These are phyloP conservation scores for Melanerpes formicivorus DNA, from an alignment of 2,113 vertebrate genomes.

Conservation along the genomic window DNA sequence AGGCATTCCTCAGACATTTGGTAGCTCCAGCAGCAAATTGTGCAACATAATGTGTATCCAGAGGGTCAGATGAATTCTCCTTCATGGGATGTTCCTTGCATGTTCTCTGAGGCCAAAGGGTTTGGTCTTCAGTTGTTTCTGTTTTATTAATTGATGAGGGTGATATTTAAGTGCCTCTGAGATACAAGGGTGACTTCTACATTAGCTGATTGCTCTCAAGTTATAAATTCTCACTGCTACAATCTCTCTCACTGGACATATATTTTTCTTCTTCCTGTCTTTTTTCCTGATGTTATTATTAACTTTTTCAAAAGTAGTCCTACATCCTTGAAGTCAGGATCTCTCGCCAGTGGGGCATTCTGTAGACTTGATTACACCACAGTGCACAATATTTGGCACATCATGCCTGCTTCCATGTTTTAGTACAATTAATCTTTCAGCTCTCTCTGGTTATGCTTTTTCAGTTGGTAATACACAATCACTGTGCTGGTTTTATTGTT, in stretches of 20 bases:
- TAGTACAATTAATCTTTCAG: not conserved
- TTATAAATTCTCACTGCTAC: not conserved
- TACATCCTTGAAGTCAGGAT: not conserved
- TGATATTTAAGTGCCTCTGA: constrained; percentile 37
- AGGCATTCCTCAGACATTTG: not conserved
- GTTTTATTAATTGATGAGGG: constrained; percentile 22
- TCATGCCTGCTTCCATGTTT: not conserved
- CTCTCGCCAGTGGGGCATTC: not conserved
- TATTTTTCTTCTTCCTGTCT: not conserved
- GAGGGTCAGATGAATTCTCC: not conserved
- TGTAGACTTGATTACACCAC: not conserved
- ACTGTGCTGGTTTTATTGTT: not conserved
- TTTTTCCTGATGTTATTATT: not conserved
- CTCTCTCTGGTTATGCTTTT: not conserved
- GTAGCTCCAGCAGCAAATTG: not conserved
- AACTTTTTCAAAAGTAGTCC: not conserved
- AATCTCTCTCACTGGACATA: not conserved
- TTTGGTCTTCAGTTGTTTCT: not conserved
- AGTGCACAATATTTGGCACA: not conserved
- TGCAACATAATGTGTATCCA: not conserved
- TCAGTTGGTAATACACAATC: not conserved
- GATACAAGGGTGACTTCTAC: constrained; percentile 20
- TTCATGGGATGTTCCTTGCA: not conserved
- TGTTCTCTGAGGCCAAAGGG: not conserved
- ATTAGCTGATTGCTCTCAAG: not conserved